Base-by-base conservation (phyloP, 2,797 vertebrate genomes). In the Rhinophrynus dorsalis region DNA sequence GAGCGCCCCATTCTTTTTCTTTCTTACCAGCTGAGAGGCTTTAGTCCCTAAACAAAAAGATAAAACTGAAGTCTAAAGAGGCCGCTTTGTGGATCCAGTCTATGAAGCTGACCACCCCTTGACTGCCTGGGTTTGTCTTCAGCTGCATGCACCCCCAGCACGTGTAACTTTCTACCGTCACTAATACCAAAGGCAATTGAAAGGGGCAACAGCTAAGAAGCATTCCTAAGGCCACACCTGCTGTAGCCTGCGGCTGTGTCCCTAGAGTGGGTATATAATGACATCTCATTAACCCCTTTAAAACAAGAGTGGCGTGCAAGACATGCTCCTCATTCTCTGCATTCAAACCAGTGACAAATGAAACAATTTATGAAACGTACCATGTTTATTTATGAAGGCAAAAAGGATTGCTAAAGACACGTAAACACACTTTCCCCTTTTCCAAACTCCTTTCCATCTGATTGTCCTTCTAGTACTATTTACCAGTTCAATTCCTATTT, bases 201-300 rank as follows among this genome's bases (percentile, higher is more conserved):
- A 85, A 82, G 70, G 68, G 3, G 17, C 30, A 40, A 54, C 74
- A 67, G 54, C 68, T 61, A 21, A n/a, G 0, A 5, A 0, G 74
- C 83, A 86, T 86, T 86, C 85, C 85, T 81, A 63, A 40, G 54
- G 62, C 69, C 80, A 78, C 78, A 70, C 82, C 87, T 89, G 85
- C 86, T 86, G 83, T 82, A 47, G 79, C 74, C 62, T 59, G 54
- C 69, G 66, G 69, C 69, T 52, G 66, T 48, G 52, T 59, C 62
- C 61, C 42, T 44, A 38, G 52, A 24, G 54, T 51, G 52, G 56
- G 59, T 59, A 52, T 20, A 66, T 66, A 66, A 51, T 66, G 61
- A 59, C 54, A 66, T 66, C 45, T 32, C 62, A 73, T 66, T 66
- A 66, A 59, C 55, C 29, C 54, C 21, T 59, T 59, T 54, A 59